These are phyloP conservation scores for Rhea pennata DNA, from an alignment of 2,113 vertebrate genomes.

Conservation along the genomic window DNA sequence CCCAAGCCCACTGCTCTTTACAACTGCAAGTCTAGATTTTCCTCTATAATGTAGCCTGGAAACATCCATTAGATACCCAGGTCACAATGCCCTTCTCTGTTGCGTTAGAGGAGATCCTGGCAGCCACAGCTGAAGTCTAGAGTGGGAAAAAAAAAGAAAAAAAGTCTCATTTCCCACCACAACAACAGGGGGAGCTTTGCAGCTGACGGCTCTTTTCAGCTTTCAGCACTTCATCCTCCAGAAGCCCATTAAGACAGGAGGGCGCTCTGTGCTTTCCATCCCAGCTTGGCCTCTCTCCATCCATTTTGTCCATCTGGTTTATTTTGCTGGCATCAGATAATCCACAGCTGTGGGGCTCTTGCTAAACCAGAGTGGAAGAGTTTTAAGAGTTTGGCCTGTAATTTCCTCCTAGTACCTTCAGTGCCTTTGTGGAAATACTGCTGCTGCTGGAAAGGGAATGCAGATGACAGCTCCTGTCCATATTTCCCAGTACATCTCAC, in stretches of 20 bases:
- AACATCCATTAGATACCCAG: background rate
- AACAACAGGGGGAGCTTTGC: background rate
- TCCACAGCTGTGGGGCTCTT: conserved; percentile 63
- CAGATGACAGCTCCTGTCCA: background rate
- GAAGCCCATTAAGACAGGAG: conserved; percentile 59
- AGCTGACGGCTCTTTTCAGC: conserved; percentile 35
- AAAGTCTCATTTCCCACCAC: background rate
- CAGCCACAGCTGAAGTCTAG: background rate
- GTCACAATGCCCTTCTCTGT: background rate
- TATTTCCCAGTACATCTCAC: background rate
- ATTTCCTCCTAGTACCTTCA: background rate
- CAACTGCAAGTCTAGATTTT: background rate
- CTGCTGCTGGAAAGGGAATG: background rate
- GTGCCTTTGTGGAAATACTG: background rate
- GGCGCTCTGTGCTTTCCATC: conserved; percentile 45
- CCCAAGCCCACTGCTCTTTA: background rate
- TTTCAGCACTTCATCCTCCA: conserved; percentile 52
- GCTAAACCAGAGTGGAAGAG: conserved; percentile 52
- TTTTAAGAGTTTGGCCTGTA: conserved; percentile 27
- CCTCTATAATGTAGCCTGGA: background rate
- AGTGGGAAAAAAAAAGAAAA: background rate
- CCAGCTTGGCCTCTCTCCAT: conserved; percentile 60
- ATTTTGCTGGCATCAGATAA: conserved; percentile 60
- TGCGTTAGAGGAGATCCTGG: background rate
- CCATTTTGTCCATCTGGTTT: conserved; percentile 57